Evolutionary conservation across 2,888 invertebrate species (phyloP), one percentile per base, ranked within the genome.

Genomic region (Dromius quadrimaculatus): DNA sequence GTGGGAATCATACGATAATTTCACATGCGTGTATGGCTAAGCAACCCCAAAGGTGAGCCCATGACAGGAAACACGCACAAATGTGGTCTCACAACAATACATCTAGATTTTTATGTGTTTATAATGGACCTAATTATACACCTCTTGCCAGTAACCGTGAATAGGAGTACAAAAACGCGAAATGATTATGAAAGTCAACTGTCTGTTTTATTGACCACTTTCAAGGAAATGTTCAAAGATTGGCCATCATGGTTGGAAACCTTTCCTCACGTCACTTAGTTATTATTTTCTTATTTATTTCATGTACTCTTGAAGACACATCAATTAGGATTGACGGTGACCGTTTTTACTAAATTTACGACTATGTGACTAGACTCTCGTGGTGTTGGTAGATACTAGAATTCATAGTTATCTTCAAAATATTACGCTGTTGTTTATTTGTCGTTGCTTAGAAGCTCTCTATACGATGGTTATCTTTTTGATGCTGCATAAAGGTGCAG

Each of bases 31-130:
- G 63, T 54, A 71, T 72, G 72, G 71, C n/a, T n/a, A n/a, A n/a
- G n/a, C n/a, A n/a, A n/a, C n/a, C n/a, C n/a, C n/a, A n/a, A n/a
- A n/a, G n/a, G n/a, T n/a, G n/a, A n/a, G 47, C 47, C 9, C 36
- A 3, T 17, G 36, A 54, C 65, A 74, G 75, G 75, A 74, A 74
- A 72, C 72, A 66, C 71, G 73, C 69, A 74, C 75, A 75, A 75
- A 74, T 74, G 75, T 74, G 73, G 71, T 74, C 74, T 71, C 15
- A 32, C 65, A 23, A 13, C 28, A 15, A 32, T 50, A 54, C 65
- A 54, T 36, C 20, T 57, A 17, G 23, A 23, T 36, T 66, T 54
- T 66, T 57, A 41, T 57, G 36, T 36, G 8, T 54, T 54, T 36
- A 66, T 66, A 66, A 66, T 57, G 57, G 41, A n/a, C 57, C 66